Evolutionary conservation across 2,797 vertebrate genomes (phyloP), one percentile per base, ranked within the genome.

Genomic region (Bucorvus abyssinicus): DNA sequence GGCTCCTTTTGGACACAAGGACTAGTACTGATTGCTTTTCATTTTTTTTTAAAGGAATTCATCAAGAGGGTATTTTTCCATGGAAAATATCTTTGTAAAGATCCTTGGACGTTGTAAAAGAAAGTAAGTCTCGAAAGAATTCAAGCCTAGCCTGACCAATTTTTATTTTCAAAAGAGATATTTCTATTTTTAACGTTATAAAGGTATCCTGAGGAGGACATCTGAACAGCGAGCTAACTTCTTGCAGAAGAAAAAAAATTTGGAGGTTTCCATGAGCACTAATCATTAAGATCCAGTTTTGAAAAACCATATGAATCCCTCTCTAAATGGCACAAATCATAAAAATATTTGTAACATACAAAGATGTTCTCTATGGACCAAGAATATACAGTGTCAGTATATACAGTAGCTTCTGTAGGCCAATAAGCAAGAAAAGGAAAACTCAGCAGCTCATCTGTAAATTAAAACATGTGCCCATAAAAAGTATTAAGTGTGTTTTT

Each of bases 91-190:
- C 55, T 90, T 87, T 84, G 59, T 70, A 81, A 76, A 94, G 76
- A 47, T 36, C 45, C 49, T 91, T 94, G 67, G 87, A 69, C 0
- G 0, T 14, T 79, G 34, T 84, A 93, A 89, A 89, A 96, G 70
- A 94, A 93, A 95, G 73, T 67, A 95, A 90, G 32, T 81, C 61
- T 81, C 63, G 65, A 84, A 94, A 87, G 77, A 92, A 57, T 67
- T 90, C 63, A 92, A 90, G 59, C 63, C 55, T 90, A 75, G 49
- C 73, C 65, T 91, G 49, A 87, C 49, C 29, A 49, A 30, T 90
- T 89, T 96, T 97, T 90, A 93, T 96, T 97, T 95, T 87, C 89
- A 84, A 75, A 80, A 84, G 61, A 79, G n/a, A 11, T 90, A 84
- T 67, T 93, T 93, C 67, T 4, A 30, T 73, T 93, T 89, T 93